Percentiles rank a stretch among this genome's conserved stretches.
Evolutionary conservation across 2,888 invertebrate species (phyloP).

Genomic region (Pyrocoelia pectoralis): DNA sequence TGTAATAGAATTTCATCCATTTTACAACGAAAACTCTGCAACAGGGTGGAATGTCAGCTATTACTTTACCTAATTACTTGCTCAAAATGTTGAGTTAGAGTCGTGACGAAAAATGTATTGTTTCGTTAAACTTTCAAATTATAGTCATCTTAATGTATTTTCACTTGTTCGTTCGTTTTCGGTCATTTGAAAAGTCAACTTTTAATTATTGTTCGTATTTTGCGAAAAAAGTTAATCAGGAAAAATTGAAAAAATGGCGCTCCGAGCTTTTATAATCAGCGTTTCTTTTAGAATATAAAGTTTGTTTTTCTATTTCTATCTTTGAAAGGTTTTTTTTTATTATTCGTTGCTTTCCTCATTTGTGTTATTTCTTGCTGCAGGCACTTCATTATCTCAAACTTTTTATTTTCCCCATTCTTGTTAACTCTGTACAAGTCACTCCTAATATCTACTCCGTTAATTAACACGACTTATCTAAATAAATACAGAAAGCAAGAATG

Average conservation of each 20-base stretch:
- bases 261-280: neutral
- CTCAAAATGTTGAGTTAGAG: slow-evolving; percentile 25
- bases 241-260: neutral
- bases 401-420: slow-evolving; percentile 15
- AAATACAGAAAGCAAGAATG: too few relatives aligned
- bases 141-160: neutral
- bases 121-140: slow-evolving; percentile 16
- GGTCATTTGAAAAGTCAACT: neutral
- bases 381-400: slow-evolving; percentile 20
- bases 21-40: slow-evolving; percentile 14
- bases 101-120: slow-evolving; percentile 24
- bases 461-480: too few relatives aligned
- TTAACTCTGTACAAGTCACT: neutral
- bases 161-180: neutral
- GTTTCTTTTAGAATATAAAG: neutral
- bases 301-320: neutral
- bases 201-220: neutral
- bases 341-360: slow-evolving; percentile 16
- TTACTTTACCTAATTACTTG: slow-evolving; percentile 28
- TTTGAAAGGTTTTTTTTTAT: slow-evolving; percentile 14
- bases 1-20: slow-evolving; percentile 12
- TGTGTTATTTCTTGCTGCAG: slow-evolving; percentile 13
- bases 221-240: neutral
- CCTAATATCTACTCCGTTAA: too few relatives aligned
- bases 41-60: slow-evolving; percentile 24